phyloP scores from a whole-genome alignment of 2,888 invertebrate genomes.

The Acrobasis consociella region DNA sequence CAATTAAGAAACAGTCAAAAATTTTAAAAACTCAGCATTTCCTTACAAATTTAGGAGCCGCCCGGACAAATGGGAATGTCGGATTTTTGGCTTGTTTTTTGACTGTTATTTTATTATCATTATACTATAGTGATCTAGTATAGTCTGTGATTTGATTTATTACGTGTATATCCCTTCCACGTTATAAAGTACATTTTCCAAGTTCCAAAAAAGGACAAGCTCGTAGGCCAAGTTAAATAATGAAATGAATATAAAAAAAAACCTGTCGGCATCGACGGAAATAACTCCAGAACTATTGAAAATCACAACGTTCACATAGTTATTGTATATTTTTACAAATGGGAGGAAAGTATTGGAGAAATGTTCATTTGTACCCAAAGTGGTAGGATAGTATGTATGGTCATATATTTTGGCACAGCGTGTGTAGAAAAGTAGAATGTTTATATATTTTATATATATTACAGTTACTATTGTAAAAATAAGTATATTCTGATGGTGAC shows the following conservation, averaged over 20 bases:
- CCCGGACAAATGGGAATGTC: no score
- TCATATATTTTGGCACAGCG: conserved; percentile 65
- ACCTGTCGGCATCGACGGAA: background rate
- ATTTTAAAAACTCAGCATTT: no score
- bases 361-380: background rate
- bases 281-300: conserved; percentile 9
- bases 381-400: conserved; percentile 24
- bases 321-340: conserved; percentile 29
- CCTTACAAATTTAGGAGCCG: no score
- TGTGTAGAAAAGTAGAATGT: conserved; percentile 57
- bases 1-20: no score
- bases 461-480: conserved; percentile 43
- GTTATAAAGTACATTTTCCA: no score
- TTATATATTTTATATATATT: conserved; percentile 51
- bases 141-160: no score
- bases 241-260: background rate
- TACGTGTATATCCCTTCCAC: no score
- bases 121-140: no score
- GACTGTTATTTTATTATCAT: no score
- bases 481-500: conserved; percentile 35
- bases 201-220: no score
- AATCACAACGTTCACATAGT: conserved; percentile 21
- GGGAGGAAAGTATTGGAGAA: background rate
- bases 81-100: no score
- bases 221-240: conserved; percentile 1